phyloP scores from a whole-genome alignment of 2,888 invertebrate species.

The Mythimna ferrago region DNA sequence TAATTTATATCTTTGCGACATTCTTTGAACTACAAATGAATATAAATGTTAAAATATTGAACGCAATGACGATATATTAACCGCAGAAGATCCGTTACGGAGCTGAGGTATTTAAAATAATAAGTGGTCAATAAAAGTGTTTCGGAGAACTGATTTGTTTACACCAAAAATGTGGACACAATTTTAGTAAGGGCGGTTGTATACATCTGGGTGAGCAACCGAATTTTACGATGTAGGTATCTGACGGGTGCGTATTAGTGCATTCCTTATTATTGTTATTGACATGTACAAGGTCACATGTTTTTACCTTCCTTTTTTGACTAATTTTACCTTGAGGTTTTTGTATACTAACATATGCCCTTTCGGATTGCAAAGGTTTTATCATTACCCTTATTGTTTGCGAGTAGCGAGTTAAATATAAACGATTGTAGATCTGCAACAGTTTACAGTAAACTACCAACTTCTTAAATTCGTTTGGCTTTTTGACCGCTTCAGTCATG shows the following conservation, averaged over 20 bases:
- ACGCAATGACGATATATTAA: conserved; percentile 49
- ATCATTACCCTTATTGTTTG: neutral
- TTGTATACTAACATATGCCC: neutral
- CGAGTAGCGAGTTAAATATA: neutral
- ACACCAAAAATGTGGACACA: conserved; percentile 16
- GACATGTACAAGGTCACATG: neutral
- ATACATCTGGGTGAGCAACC: conserved; percentile 38
- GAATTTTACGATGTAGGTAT: conserved; percentile 12
- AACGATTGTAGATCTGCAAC: neutral
- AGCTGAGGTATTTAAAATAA: conserved; percentile 30
- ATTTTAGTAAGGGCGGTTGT: conserved; percentile 23
- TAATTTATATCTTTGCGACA: conserved; percentile 31
- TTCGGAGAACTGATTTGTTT: conserved; percentile 58
- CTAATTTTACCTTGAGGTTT: neutral
- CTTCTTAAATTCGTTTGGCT: too few relatives aligned
- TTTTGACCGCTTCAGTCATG: too few relatives aligned
- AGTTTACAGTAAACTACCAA: too few relatives aligned
- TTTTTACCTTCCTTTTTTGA: neutral
- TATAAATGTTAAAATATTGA: conserved; percentile 30
- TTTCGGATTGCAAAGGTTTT: neutral
- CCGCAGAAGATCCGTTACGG: conserved; percentile 57
- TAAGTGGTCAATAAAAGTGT: conserved; percentile 43
- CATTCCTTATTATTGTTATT: neutral
- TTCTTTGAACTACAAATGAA: conserved; percentile 35
- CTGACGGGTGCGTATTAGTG: neutral